Percentiles rank a stretch among this genome's conserved stretches.
Conservation (phyloP, 2,113 vertebrate genomes). For the Dascyllus trimaculatus region DNA sequence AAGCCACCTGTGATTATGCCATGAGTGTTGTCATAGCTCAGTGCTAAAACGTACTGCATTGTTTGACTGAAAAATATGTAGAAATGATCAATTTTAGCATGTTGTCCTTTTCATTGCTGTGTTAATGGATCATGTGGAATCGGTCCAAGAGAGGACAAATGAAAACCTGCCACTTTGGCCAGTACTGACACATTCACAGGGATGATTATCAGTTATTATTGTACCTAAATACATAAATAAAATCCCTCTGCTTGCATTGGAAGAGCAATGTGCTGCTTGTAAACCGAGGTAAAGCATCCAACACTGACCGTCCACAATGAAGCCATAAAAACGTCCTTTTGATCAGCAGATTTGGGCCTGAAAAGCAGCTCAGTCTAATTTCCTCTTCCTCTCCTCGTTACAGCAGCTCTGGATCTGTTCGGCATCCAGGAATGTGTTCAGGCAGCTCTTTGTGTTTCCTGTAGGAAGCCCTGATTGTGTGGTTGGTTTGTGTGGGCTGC, state of each 20-base stretch:
- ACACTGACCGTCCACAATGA: no score
- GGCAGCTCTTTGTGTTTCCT: conserved; percentile 38
- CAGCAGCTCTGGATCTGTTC: conserved; percentile 13
- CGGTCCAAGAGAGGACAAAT: background rate
- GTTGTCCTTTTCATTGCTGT: background rate
- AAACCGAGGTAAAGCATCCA: no score
- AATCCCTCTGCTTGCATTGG: no score
- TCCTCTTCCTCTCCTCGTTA: conserved; percentile 6
- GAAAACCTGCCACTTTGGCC: background rate
- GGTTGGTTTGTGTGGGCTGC: conserved; percentile 35
- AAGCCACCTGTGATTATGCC: background rate
- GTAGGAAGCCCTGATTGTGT: conserved; percentile 1
- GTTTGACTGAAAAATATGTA: background rate
- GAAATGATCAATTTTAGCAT: background rate
- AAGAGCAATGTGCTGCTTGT: no score
- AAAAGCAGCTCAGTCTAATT: background rate
- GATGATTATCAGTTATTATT: no score
- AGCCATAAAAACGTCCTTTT: no score
- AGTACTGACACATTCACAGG: no score
- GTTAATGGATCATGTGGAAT: background rate
- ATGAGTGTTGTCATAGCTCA: background rate
- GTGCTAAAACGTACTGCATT: background rate
- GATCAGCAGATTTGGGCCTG: no score
- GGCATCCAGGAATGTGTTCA: background rate
- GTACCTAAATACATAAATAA: no score